Evolutionary conservation across 2,113 vertebrate genomes (phyloP), one percentile per base, ranked within the genome.

Genomic region (Phyllostomus hastatus): DNA sequence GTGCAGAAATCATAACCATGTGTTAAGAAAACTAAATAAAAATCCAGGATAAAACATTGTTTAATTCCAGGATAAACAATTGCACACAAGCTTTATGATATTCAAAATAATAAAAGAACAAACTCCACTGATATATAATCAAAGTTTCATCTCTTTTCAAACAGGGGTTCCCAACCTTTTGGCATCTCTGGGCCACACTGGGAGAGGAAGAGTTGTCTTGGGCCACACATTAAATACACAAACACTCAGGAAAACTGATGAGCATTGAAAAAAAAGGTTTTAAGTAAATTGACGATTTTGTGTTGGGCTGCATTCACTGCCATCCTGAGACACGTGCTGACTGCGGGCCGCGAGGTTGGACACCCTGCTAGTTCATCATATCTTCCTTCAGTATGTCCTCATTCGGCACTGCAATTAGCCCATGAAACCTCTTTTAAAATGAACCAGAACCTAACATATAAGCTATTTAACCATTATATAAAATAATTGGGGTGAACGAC

Each of bases 71-170:
- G 50, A 66, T 91, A 69, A 94, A 94, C 76, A 88, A 59, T 5
- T 72, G 38, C n/a, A 88, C 35, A 80, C 5, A n/a, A 61, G 50
- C 61, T 95, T 90, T 85, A 80, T 66, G 82, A 92, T 82, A 83
- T 33, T 72, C 75, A 54, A 76, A 87, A 83, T n/a, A 97, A 61
- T 72, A 97, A 96, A 97, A 88, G 20, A 54, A 96, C 1, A 94
- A 75, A 2, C n/a, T 94, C 35, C 28, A 75, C 41, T 61, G 64
- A 91, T 66, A 72, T 6, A 35, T 73, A 84, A 80, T 57, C 59
- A 66, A 94, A 87, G 69, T 61, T 88, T 89, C 79, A 79, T 54
- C 70, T 85, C 46, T 41, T 88, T 89, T 85, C 46, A 61, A 86
- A 10, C 10, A 59, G 57, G 57, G 57, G 22, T 10, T 1, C 10